Percentiles rank a stretch among this genome's conserved stretches.
These are phyloP conservation scores for Trilocha varians DNA, from an alignment of 2,888 invertebrate genomes.

Conservation along the genomic window DNA sequence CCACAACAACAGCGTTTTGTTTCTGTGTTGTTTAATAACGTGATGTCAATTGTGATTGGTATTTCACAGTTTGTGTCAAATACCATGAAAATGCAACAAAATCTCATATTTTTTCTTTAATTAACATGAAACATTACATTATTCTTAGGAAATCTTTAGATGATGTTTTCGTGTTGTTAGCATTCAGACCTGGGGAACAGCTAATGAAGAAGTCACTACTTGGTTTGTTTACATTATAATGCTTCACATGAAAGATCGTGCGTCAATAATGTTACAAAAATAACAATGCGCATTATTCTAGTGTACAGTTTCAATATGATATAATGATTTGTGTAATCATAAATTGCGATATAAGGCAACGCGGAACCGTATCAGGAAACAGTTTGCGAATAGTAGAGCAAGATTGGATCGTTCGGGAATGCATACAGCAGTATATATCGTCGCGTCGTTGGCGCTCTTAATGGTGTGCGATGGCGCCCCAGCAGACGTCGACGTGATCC, in stretches of 20 bases:
- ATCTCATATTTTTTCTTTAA: too few relatives aligned
- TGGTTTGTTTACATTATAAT: constrained; percentile 33
- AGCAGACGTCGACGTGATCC: constrained; percentile 48
- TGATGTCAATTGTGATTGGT: too few relatives aligned
- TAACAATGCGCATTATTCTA: constrained; percentile 38
- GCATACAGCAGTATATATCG: constrained; percentile 57
- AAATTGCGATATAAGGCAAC: constrained; percentile 37
- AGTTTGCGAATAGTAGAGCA: constrained; percentile 35
- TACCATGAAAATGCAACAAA: too few relatives aligned
- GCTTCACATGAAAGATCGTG: constrained; percentile 34
- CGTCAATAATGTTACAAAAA: constrained; percentile 45
- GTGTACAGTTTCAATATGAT: constrained; percentile 43
- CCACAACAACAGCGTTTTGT: too few relatives aligned
- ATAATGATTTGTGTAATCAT: constrained; percentile 50
- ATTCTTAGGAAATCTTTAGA: constrained; percentile 20
- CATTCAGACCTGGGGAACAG: constrained; percentile 31
- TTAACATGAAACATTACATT: too few relatives aligned
- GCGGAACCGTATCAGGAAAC: constrained; percentile 12
- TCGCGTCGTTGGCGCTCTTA: constrained; percentile 58
- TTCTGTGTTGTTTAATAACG: too few relatives aligned
- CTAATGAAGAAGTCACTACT: constrained; percentile 41
- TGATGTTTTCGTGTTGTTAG: constrained; percentile 41
- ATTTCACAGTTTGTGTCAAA: too few relatives aligned
- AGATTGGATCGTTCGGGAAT: constrained; percentile 60
- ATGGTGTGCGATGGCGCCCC: constrained; percentile 56